Evolutionary conservation across 2,797 vertebrate species (phyloP).

Genomic region (Iguana delicatissima): DNA sequence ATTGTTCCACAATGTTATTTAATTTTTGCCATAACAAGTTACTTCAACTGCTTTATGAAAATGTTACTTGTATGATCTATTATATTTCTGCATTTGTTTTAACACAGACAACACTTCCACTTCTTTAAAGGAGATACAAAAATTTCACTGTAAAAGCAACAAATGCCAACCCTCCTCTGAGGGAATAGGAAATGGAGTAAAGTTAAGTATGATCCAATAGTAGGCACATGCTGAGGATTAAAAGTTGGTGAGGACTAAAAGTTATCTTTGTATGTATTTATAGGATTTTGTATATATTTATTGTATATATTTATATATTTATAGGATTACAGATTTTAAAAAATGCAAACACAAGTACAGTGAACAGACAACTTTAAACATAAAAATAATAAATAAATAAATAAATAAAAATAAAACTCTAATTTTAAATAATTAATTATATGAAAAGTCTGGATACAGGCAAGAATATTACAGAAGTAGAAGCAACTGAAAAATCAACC

Average conservation of each 20-base stretch:
- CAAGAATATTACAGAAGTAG: background rate
- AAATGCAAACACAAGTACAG: too few species aligned
- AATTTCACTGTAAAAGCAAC: background rate
- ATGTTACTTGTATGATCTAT: background rate
- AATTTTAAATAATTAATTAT: background rate
- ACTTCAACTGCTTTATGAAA: background rate
- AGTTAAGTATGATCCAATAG: background rate
- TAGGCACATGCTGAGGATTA: background rate
- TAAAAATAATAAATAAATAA: too few species aligned
- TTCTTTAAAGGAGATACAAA: background rate
- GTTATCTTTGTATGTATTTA: background rate
- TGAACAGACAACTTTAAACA: background rate
- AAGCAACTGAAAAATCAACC: background rate
- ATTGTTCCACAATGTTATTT: background rate
- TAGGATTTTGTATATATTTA: too few species aligned
- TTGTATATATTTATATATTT: too few species aligned
- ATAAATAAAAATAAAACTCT: background rate
- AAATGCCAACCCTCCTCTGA: background rate
- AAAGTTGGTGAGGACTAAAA: background rate
- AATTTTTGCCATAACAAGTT: background rate
- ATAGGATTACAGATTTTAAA: background rate
- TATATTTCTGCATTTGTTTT: background rate
- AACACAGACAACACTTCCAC: too few species aligned
- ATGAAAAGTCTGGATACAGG: background rate
- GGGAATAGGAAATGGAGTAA: background rate